These are phyloP conservation scores for Leptarthrus brevirostris DNA, from an alignment of 2,888 invertebrate species.

Conservation along the genomic window DNA sequence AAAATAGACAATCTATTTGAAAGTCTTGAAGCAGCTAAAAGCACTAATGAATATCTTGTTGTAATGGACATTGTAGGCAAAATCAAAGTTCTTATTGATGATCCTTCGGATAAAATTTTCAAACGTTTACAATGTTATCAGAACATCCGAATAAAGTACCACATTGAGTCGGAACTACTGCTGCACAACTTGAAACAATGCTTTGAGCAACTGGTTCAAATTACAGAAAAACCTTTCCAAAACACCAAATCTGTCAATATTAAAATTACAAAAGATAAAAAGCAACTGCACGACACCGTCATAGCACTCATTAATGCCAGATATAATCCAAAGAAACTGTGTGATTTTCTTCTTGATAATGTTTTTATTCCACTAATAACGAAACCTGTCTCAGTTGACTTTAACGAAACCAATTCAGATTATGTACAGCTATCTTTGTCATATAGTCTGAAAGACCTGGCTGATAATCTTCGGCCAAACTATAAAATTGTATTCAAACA, in stretches of 20 bases:
- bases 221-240: conserved; percentile 63
- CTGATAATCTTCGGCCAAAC: conserved; percentile 61
- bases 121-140: conserved; percentile 62
- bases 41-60: conserved; percentile 61
- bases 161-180: conserved; percentile 62
- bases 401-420: conserved; percentile 58
- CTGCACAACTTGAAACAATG: conserved; percentile 63
- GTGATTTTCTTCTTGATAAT: conserved; percentile 63
- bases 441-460: conserved; percentile 61
- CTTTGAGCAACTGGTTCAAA: conserved; percentile 64
- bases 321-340: conserved; percentile 63
- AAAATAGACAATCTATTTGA: conserved; percentile 69
- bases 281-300: conserved; percentile 62
- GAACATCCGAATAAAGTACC: conserved; percentile 63
- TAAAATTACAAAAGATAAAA: conserved; percentile 61
- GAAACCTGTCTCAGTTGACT: conserved; percentile 63
- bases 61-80: conserved; percentile 62
- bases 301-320: conserved; percentile 63
- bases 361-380: conserved; percentile 64
- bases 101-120: conserved; percentile 61
- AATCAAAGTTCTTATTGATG: conserved; percentile 60
- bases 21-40: conserved; percentile 63
- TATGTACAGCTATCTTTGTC: conserved; percentile 62
- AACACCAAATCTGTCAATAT: conserved; percentile 63
- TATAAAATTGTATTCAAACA: conserved; percentile 63